A percentile compares a stretch with the other conserved stretches of the same genome.
Conservation (phyloP, 2,888 invertebrate species). For the Morpho helenor region DNA sequence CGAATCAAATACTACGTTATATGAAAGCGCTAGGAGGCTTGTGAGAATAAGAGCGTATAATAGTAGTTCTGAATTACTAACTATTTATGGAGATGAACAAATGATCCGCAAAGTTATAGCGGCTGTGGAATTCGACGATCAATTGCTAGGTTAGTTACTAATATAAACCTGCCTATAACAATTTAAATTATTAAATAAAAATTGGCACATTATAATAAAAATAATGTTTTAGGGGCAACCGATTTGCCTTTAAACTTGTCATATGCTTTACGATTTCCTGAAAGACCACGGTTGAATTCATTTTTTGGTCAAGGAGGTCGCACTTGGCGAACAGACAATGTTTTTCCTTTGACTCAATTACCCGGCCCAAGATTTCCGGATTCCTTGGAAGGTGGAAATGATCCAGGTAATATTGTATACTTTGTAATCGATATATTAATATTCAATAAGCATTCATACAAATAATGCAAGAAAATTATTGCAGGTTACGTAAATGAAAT, state of each 20-base stretch:
- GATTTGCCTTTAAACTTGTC: constrained; percentile 67
- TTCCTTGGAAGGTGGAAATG: constrained; percentile 59
- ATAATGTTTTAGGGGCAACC: constrained; percentile 39
- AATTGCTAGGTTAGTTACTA: constrained; percentile 44
- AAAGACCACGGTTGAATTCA: constrained; percentile 73
- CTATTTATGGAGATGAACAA: constrained; percentile 51
- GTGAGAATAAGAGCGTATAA: constrained; percentile 45
- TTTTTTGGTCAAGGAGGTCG: constrained; percentile 44
- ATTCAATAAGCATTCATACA: too few species aligned
- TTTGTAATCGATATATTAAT: neutral
- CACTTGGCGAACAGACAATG: constrained; percentile 84
- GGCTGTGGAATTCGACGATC: constrained; percentile 81
- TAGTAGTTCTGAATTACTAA: constrained; percentile 46
- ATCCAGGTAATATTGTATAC: constrained; percentile 74
- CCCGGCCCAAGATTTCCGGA: constrained; percentile 84
- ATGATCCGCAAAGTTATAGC: constrained; percentile 57
- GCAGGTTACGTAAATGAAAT: constrained; percentile 66
- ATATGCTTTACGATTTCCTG: constrained; percentile 82
- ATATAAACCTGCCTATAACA: neutral
- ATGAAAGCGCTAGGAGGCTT: constrained; percentile 42
- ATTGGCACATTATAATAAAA: too few species aligned
- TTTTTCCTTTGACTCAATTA: constrained; percentile 82
- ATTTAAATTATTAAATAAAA: neutral
- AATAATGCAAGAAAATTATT: constrained; percentile 1
- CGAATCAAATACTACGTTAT: constrained; percentile 35